A percentile compares a stretch with the other conserved stretches of the same genome.
These are phyloP conservation scores for Periophthalmus magnuspinnatus DNA, from an alignment of 2,797 vertebrate species.

Conservation along the genomic window DNA sequence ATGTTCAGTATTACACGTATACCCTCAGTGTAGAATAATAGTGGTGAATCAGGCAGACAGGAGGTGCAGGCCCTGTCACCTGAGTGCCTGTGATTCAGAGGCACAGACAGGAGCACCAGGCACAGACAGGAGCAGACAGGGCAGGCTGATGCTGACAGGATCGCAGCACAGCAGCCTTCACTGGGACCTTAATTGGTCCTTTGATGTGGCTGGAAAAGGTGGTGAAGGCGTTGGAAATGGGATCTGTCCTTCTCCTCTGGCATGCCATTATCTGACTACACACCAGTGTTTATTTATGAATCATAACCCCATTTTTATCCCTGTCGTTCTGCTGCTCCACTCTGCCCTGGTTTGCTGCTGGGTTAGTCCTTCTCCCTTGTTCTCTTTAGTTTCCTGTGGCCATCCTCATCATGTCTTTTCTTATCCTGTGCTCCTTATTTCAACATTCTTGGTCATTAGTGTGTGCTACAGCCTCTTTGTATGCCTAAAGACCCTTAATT, in stretches of 20 bases:
- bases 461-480: background rate
- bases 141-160: constrained; percentile 74
- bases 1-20: constrained; percentile 37
- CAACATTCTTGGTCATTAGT: constrained; percentile 50
- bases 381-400: constrained; percentile 32
- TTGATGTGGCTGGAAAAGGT: constrained; percentile 91
- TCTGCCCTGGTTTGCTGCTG: constrained; percentile 34
- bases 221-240: constrained; percentile 73
- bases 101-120: constrained; percentile 72
- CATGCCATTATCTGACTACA: constrained; percentile 58
- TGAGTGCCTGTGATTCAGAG: constrained; percentile 60
- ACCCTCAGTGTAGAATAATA: constrained; percentile 28
- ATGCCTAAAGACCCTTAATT: background rate
- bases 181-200: constrained; percentile 94
- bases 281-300: constrained; percentile 77
- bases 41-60: constrained; percentile 68
- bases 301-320: constrained; percentile 31
- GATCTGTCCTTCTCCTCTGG: constrained; percentile 67
- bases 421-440: constrained; percentile 49
- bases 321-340: constrained; percentile 21
- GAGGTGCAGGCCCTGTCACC: constrained; percentile 75
- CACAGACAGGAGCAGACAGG: constrained; percentile 72
- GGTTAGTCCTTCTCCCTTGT: constrained; percentile 35
- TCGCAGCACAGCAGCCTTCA: constrained; percentile 85
- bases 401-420: constrained; percentile 12